Evolutionary conservation across 2,113 vertebrate genomes (phyloP).

Genomic region (Orycteropus afer): DNA sequence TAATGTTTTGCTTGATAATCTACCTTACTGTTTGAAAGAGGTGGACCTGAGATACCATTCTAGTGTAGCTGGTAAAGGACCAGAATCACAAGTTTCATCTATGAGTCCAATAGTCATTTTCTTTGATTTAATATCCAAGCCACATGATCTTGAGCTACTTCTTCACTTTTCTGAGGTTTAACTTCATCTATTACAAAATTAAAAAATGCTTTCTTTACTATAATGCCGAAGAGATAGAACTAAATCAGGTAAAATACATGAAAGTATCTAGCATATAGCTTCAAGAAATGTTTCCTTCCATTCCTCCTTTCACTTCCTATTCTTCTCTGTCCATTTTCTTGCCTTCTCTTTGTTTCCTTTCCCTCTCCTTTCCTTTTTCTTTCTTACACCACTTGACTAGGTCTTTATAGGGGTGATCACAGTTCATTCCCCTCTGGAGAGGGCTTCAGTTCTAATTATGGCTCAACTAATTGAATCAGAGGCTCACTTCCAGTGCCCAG

Average conservation of each 20-base stretch:
- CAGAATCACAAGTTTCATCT: neutral
- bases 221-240: neutral
- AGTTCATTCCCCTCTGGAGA: rapidly evolving
- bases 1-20: neutral
- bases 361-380: neutral
- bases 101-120: neutral
- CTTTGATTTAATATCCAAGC: neutral
- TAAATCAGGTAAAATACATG: neutral
- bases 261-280: neutral
- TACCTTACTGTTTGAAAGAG: neutral
- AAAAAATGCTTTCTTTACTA: neutral
- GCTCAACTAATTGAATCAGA: neutral
- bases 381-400: neutral
- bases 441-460: neutral
- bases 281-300: neutral
- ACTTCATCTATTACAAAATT: neutral
- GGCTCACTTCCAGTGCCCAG: too few relatives aligned
- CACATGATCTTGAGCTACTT: neutral
- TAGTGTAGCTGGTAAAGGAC: neutral
- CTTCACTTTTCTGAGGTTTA: neutral
- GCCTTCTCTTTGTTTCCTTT: neutral
- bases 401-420: rapidly evolving
- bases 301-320: neutral
- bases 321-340: neutral
- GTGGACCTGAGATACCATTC: neutral